Conservation (phyloP, 92 coral and sea anemone species). For the Epizoanthus ramosus region DNA sequence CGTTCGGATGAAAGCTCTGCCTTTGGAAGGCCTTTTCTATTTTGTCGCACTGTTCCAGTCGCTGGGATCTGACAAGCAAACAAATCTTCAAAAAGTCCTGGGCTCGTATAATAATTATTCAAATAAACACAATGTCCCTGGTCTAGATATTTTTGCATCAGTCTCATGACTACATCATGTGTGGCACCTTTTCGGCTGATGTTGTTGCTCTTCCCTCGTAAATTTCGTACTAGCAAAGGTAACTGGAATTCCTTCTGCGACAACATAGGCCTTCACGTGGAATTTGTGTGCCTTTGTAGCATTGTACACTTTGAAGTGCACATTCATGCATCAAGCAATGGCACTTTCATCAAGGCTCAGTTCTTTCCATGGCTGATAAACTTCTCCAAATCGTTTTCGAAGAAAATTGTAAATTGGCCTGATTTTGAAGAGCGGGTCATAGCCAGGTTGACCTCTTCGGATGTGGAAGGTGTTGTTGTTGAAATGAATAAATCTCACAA, state of each 20-base stretch:
- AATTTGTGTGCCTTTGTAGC: constrained; percentile 39
- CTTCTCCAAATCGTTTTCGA: constrained; percentile 31
- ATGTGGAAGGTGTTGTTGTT: constrained; percentile 48
- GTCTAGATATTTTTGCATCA: constrained; percentile 20
- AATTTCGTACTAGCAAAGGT: constrained; percentile 28
- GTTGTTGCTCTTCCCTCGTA: constrained; percentile 29
- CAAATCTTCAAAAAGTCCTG: constrained; percentile 21
- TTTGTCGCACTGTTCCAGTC: constrained; percentile 48
- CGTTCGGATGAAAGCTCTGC: not conserved
- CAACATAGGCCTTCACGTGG: constrained; percentile 33
- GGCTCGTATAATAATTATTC: constrained; percentile 42
- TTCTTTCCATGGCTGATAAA: constrained; percentile 14
- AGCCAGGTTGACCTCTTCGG: constrained; percentile 56
- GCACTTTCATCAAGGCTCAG: constrained; percentile 46
- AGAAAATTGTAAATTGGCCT: constrained; percentile 62
- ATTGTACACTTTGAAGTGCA: constrained; percentile 38
- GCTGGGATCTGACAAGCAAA: constrained; percentile 7
- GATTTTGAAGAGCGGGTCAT: constrained; percentile 50
- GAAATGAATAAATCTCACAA: constrained; percentile 54
- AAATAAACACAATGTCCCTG: constrained; percentile 41
- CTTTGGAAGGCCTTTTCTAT: constrained; percentile 54
- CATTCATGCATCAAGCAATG: constrained; percentile 29
- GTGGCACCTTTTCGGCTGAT: constrained; percentile 38
- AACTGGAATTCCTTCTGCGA: constrained; percentile 42
- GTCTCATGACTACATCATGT: constrained; percentile 27